Percentiles rank a stretch among this genome's conserved stretches.
phyloP scores from a whole-genome alignment of 2,113 vertebrate species.

The Ptychochromis oligacanthus region DNA sequence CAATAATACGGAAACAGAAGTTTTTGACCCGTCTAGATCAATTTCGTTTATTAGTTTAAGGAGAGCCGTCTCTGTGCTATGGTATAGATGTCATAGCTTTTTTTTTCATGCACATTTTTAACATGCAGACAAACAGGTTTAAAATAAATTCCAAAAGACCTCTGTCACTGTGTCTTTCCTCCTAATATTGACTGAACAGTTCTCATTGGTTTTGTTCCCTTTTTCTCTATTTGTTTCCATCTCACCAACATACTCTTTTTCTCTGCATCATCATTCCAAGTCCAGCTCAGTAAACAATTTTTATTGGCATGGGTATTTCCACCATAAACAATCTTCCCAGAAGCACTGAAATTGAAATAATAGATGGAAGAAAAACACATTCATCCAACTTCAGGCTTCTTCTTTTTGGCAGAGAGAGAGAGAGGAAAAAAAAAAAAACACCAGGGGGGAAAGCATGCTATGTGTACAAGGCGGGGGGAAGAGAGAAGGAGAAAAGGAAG shows the following conservation, averaged over 20 bases:
- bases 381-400: slow-evolving; percentile 12
- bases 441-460: not conserved
- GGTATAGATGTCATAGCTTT: too few species aligned
- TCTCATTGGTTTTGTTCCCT: not conserved
- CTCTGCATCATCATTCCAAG: not conserved
- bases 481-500: too few species aligned
- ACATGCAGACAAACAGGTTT: not conserved
- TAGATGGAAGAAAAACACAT: slow-evolving; percentile 30
- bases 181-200: not conserved
- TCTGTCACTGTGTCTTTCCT: not conserved
- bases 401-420: slow-evolving; percentile 12
- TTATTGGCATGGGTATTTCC: slow-evolving; percentile 28
- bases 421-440: slow-evolving; percentile 3
- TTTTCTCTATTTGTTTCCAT: slow-evolving; percentile 4
- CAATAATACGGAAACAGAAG: too few species aligned
- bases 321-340: slow-evolving; percentile 33
- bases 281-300: slow-evolving; percentile 21
- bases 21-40: too few species aligned
- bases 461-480: too few species aligned
- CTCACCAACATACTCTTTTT: slow-evolving; percentile 14
- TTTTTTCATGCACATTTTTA: too few species aligned
- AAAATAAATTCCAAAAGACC: not conserved
- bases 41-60: not conserved
- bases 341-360: slow-evolving; percentile 44
- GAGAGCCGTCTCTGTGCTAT: not conserved